These are phyloP conservation scores for Meteorus cinctellus DNA, from an alignment of 2,888 invertebrate genomes.

Conservation along the genomic window DNA sequence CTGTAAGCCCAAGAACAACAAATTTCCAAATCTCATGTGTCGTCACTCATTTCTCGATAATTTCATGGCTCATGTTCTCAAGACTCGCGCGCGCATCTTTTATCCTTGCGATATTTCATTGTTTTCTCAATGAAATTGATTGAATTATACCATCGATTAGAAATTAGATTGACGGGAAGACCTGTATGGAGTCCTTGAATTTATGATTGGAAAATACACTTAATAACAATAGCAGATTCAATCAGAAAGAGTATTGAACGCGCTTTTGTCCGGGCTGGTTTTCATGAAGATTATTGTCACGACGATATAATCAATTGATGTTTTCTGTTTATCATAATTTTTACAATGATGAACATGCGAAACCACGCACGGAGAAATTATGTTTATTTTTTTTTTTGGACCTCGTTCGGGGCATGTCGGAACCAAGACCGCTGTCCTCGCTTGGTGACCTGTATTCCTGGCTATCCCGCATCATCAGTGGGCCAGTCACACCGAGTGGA, in stretches of 20 bases:
- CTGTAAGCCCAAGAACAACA: slow-evolving; percentile 67
- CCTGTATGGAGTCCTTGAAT: neutral
- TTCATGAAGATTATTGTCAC: neutral
- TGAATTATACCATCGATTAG: neutral
- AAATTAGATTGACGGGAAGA: neutral
- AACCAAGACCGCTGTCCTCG: slow-evolving; percentile 95
- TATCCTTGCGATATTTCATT: neutral
- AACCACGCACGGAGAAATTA: neutral
- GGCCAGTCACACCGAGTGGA: slow-evolving; percentile 70
- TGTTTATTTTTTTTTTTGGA: slow-evolving; percentile 44
- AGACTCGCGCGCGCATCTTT: neutral
- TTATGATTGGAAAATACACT: neutral
- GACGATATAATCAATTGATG: neutral
- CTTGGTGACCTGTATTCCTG: slow-evolving; percentile 89
- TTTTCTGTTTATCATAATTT: neutral
- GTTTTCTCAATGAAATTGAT: neutral
- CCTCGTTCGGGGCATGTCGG: slow-evolving; percentile 79
- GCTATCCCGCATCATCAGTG: slow-evolving; percentile 74
- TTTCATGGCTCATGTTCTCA: neutral
- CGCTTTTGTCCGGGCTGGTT: neutral
- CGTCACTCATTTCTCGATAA: slow-evolving; percentile 8
- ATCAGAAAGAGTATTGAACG: neutral
- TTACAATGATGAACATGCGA: neutral
- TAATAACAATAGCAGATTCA: neutral
- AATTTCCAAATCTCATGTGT: slow-evolving; percentile 52